Base-by-base conservation (phyloP, 2,797 vertebrate species). In the Lacerta viridis region DNA sequence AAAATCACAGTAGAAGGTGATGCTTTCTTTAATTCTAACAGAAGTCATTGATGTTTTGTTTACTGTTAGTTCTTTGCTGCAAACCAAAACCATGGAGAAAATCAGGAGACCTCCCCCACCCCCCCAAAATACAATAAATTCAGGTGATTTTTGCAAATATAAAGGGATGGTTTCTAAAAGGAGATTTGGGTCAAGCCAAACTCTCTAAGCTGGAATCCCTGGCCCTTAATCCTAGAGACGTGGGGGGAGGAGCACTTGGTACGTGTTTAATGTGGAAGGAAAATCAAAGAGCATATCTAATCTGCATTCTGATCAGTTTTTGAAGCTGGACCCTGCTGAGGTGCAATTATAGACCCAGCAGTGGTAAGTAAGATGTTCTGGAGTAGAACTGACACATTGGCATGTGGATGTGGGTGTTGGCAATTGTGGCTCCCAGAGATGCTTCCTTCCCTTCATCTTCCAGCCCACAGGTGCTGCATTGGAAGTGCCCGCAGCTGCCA, bases 401-500 rank as follows among this genome's bases (percentile, higher is more conserved):
- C 27, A 18, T 64, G 23, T 27, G 10, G 23, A 7, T 64, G n/a
- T 27, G 10, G 23, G 41, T 20, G 8, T 36, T 29, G 33, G 72
- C 29, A 50, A 36, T 36, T 2, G 6, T 75, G 25, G 33, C 33
- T 59, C 69, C 33, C 59, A 69, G 72, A 50, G n/a, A 25, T 5
- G 20, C n/a, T 36, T 50, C 41, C n/a, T 29, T 86, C 68, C 20
- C 79, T 33, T 90, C 81, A 41, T 74, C 68, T 43, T 92, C 11
- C 86, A 97, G 97, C 91, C 91, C 87, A 72, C 89, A 86, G 71
- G 20, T 75, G 68, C 29, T 0, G 27, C 85, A 39, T 64, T 77
- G 77, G 92, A 95, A 93, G 84, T 1, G 85, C 74, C 92, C n/a
- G 0, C 81, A 80, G 8, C 87, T 55, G 20, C 92, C 11, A 87